Evolutionary conservation across 2,113 vertebrate genomes (phyloP), one percentile per base, ranked within the genome.

Genomic region (Psilopsiagon aurifrons): DNA sequence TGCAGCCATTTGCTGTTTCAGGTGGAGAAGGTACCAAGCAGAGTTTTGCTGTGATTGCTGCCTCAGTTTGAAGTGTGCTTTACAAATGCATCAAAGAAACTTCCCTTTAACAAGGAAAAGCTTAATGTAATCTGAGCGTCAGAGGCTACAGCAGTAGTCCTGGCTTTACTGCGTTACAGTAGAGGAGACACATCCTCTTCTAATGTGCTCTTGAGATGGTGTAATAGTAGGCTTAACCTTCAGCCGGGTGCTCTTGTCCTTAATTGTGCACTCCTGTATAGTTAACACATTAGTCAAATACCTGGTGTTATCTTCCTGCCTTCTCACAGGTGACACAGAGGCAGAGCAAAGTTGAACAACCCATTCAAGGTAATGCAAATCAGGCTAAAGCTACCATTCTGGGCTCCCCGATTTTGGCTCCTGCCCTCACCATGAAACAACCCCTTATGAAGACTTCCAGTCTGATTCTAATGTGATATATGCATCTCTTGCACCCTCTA

Each of bases 391-490:
- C 17, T 49, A 20, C 29, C 23, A 0, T 8, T 18, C n/a, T 15
- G 29, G 29, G 44, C 25, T 62, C 28, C 23, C 13, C 0, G 0
- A 17, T n/a, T 44, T 39, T 29, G 12, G 17, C 7, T 64, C 28
- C 33, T 47, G 19, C 49, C n/a, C n/a, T 41, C 39, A 24, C 6
- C 10, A 7, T 10, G 17, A 31, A 52, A 47, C 18, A 6, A 3
- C 3, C 23, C 7, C 7, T 11, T 6, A 2, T 12, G 57, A 52
- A 52, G 66, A 17, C 17, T 11, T 66, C 29, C 39, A 35, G 16
- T 10, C 22, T 14, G 11, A 14, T 19, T 60, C 71, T 27, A 29
- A 41, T 2, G 1, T 8, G 28, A 8, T 11, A 2, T 2, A 7
- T 3, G 3, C 7, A 29, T 18, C 13, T 3, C 25, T 77, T 41